Evolutionary conservation across 2,888 invertebrate species (phyloP).

Genomic region (Erannis defoliaria): DNA sequence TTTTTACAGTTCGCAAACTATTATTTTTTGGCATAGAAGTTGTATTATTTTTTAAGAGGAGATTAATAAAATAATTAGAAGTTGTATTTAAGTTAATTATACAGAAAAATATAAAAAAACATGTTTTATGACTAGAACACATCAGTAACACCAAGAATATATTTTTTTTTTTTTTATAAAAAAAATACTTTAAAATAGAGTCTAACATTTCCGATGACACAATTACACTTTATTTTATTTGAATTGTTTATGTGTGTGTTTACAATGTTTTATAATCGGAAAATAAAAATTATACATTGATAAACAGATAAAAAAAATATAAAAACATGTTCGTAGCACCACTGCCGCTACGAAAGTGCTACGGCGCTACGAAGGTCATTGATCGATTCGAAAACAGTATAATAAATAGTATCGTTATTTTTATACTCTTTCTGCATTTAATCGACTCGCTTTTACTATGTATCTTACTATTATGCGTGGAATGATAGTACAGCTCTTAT

Average conservation of each 20-base stretch:
- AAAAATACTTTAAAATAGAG: neutral
- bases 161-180: too few species aligned
- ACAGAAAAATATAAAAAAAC: too few species aligned
- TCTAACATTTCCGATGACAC: neutral
- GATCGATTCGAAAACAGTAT: conserved; percentile 40
- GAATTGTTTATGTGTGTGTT: neutral
- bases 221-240: neutral
- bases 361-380: conserved; percentile 50
- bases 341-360: conserved; percentile 49
- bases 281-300: conserved; percentile 21
- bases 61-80: too few species aligned
- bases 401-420: conserved; percentile 31
- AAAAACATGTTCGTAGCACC: conserved; percentile 48
- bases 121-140: too few species aligned
- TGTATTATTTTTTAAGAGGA: too few species aligned
- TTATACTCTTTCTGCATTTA: conserved; percentile 29
- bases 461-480: conserved; percentile 6
- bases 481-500: conserved; percentile 10
- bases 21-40: too few species aligned
- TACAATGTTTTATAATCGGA: neutral
- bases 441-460: conserved; percentile 15
- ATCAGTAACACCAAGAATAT: too few species aligned
- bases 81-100: too few species aligned
- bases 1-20: too few species aligned
- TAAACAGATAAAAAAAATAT: conserved; percentile 39